Base-by-base conservation (phyloP, 2,797 vertebrate species). In the Arrhamphus sclerolepis region DNA sequence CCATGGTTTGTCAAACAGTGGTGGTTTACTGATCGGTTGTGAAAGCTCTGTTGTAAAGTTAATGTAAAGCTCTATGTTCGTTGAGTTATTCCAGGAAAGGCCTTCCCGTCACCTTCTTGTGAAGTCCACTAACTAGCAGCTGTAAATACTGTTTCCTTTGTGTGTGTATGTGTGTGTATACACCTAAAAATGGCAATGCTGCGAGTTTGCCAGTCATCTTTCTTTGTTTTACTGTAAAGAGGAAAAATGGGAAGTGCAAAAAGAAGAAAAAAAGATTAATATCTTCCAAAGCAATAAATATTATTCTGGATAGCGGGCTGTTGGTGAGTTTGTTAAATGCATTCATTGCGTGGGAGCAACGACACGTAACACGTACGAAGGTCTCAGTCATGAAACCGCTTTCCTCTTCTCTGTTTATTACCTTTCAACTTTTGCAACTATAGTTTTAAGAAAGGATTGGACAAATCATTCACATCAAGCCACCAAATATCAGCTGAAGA, bases 281-380 rank as follows among this genome's bases (percentile, higher is more conserved):
- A 93, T 91, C 92, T 91, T 91, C 85, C 91, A 91, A 90, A 94
- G 93, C 92, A 94, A 94, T 94, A 94, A 94, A 94, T 89, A 91
- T 88, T 92, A 92, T 93, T 92, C 91, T 92, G 88, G 82, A 93
- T 88, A 92, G 83, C 72, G 72, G 67, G 54, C 79, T 85, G 72
- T 84, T 65, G 67, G 61, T 77, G 75, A 75, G 18, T 83, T 81
- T 73, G 62, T 86, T 75, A 31, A 58, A 62, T 21, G n/a, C 11
- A 46, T 71, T 60, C 16, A 49, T 42, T 58, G 20, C 19, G 55
- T 50, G n/a, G 7, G 20, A 62, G 14, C 43, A 18, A 21, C 10
- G 1, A 42, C 46, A n/a, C n/a, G n/a, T n/a, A 28, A 46, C 13
- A 28, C 0, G 19, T 31, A 14, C 22, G 0, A 17, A 1, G 14